Evolutionary conservation across 2,888 invertebrate species (phyloP).

Genomic region (Adela reaumurella): DNA sequence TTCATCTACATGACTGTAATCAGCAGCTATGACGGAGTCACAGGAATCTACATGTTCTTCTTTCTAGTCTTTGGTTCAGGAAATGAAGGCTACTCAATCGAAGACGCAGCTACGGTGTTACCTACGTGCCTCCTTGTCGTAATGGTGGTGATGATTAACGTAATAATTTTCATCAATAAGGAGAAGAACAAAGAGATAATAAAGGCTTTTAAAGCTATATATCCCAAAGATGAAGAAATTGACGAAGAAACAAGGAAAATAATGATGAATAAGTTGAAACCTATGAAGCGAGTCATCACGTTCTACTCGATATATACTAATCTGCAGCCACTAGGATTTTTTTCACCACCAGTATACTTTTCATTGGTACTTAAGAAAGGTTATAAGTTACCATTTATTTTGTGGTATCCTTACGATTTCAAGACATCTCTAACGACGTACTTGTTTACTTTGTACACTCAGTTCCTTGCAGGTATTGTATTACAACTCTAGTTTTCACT

Average conservation of each 20-base stretch:
- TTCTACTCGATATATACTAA: not conserved
- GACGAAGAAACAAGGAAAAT: not conserved
- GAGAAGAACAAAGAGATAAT: not conserved
- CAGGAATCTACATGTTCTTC: not conserved
- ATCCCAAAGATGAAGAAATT: not conserved
- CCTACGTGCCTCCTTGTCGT: not conserved
- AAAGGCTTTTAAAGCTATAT: not conserved
- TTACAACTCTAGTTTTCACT: no score
- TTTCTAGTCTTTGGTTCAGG: not conserved
- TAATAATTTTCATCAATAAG: not conserved
- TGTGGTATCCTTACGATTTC: not conserved
- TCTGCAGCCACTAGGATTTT: not conserved
- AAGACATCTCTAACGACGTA: not conserved
- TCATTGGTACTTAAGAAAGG: not conserved
- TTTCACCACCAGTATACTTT: not conserved
- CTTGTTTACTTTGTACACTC: not conserved
- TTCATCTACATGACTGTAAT: not conserved
- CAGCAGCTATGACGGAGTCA: not conserved
- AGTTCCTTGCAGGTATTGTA: not conserved
- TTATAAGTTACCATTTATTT: not conserved
- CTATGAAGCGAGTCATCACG: not conserved
- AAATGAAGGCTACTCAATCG: not conserved
- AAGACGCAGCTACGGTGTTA: not conserved
- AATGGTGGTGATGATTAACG: not conserved
- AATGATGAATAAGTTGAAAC: not conserved